phyloP scores from a whole-genome alignment of 2,888 invertebrate species.

The Galeruca laticollis region DNA sequence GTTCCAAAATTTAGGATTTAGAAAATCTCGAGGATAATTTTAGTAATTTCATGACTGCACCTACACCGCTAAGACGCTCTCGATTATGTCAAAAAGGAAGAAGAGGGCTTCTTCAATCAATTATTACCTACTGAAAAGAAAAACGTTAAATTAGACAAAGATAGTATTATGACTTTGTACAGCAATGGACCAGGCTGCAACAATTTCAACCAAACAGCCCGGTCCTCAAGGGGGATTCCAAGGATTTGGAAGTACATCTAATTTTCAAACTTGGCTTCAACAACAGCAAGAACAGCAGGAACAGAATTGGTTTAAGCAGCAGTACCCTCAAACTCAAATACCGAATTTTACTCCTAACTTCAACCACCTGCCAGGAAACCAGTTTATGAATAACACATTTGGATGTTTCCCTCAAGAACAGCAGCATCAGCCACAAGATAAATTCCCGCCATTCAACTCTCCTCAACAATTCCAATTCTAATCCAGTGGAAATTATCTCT shows the following conservation, averaged over 20 bases:
- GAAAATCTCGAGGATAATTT: conserved; percentile 77
- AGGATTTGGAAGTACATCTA: conserved; percentile 42
- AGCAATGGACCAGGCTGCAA: conserved; percentile 72
- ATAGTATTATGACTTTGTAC: conserved; percentile 91
- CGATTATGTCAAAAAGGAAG: conserved; percentile 74
- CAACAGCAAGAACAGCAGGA: conserved; percentile 38
- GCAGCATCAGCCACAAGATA: conserved; percentile 22
- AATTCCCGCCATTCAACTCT: conserved; percentile 22
- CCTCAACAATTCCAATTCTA: conserved; percentile 11
- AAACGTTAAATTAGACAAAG: conserved; percentile 90
- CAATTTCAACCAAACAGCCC: conserved; percentile 49
- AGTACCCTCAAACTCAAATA: neutral
- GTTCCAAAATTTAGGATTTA: conserved; percentile 47
- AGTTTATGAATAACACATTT: conserved; percentile 32
- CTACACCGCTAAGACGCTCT: conserved; percentile 64
- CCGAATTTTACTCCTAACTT: conserved; percentile 10
- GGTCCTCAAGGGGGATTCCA: conserved; percentile 46
- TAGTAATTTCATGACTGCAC: conserved; percentile 79
- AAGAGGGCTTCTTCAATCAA: conserved; percentile 90
- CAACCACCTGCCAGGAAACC: conserved; percentile 3
- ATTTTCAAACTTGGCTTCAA: conserved; percentile 32
- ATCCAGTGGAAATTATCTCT: too few species aligned
- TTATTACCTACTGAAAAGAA: conserved; percentile 80
- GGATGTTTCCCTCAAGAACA: conserved; percentile 24
- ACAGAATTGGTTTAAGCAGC: conserved; percentile 15